Evolutionary conservation across 1,140 invertebrate genomes (phyloP), one percentile per base, ranked within the genome.

Genomic region (Drosophila tristis): DNA sequence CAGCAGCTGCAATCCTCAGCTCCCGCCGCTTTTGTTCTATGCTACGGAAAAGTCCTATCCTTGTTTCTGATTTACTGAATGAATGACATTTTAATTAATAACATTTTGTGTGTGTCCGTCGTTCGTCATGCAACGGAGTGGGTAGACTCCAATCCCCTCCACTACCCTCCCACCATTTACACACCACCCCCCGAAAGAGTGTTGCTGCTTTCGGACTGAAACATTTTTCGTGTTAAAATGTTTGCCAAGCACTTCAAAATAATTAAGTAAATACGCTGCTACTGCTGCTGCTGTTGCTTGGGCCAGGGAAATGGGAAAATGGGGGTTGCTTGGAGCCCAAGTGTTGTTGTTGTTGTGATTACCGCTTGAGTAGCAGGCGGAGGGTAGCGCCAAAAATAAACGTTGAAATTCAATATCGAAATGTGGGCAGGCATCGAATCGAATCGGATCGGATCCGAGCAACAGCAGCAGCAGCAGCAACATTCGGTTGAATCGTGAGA

Each of bases 31-130:
- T 9, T 53, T 49, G 43, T 2, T 31, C 49, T 44, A 16, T 23
- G 39, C 31, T 25, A 39, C 5, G 29, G 9, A n/a, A 49, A 77
- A 65, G 73, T 87, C 82, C 74, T 84, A 76, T 66, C 77, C 54
- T 80, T 80, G 64, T 74, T 66, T 61, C 61, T 42, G 29, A 25
- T 31, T 47, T 62, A 47, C 54, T 16, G 42, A 85, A 78, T 87
- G 81, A 90, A 90, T 90, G 87, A 90, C 87, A 84, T 90, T 90
- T 90, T 90, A 90, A 90, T 90, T 90, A 90, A 90, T 90, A 90
- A 90, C 87, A 90, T 90, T 39, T 90, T 90, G 84, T 84, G 84
- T 78, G 67, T 61, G 59, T 60, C 43, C 47, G 71, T 49, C 67
- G 66, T 68, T 45, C 66, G 68, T 70, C 66, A 68, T 35, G 31